Conservation (phyloP, 2,888 invertebrate species). For the Polylopha cassiicola region DNA sequence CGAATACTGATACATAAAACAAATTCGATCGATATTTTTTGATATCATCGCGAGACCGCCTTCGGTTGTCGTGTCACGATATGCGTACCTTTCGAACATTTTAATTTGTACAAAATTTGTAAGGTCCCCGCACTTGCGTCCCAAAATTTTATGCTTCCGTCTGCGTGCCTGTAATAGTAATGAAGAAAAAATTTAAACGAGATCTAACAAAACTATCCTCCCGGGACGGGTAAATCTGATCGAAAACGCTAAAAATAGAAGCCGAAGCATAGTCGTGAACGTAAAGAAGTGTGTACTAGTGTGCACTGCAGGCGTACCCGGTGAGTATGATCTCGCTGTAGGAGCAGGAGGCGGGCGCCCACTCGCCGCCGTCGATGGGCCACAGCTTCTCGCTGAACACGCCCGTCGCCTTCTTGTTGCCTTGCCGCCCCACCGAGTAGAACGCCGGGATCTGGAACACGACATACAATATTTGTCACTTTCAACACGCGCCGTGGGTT, state of each 20-base stretch:
- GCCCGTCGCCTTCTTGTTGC: slow-evolving; percentile 85
- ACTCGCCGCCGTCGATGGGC: slow-evolving; percentile 98
- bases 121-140: slow-evolving; percentile 97
- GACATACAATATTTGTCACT: neutral
- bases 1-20: slow-evolving; percentile 49
- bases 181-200: neutral
- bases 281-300: slow-evolving; percentile 7
- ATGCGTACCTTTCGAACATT: slow-evolving; percentile 94
- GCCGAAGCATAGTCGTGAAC: neutral
- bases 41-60: no score
- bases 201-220: slow-evolving; percentile 3
- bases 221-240: neutral
- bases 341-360: slow-evolving; percentile 96
- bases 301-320: slow-evolving; percentile 79
- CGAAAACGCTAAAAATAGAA: no score
- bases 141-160: slow-evolving; percentile 99
- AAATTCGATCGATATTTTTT: neutral
- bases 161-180: slow-evolving; percentile 88
- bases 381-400: slow-evolving; percentile 96
- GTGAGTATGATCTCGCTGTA: slow-evolving; percentile 99
- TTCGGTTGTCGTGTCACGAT: no score
- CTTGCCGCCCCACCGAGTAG: slow-evolving; percentile 93
- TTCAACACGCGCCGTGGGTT: neutral
- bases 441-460: slow-evolving; percentile 86
- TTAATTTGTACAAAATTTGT: slow-evolving; percentile 97